phyloP scores from a whole-genome alignment of 2,888 invertebrate genomes.

The Chromoteleia sp. region DNA sequence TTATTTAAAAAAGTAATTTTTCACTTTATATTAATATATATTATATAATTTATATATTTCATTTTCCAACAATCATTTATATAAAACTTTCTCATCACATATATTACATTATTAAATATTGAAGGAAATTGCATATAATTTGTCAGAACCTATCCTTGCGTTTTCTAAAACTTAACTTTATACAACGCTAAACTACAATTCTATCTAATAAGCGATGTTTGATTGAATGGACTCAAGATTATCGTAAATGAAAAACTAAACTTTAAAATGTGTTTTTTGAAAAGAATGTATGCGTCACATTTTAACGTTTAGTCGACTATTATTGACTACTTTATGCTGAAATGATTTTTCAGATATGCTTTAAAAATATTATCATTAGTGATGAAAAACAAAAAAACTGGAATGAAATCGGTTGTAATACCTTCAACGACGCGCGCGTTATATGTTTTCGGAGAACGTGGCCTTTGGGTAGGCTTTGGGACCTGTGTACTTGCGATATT shows the following conservation, averaged over 20 bases:
- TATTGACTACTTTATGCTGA: conserved; percentile 17
- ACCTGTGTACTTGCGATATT: conserved; percentile 77
- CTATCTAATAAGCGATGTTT: conserved; percentile 6
- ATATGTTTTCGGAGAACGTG: conserved; percentile 81
- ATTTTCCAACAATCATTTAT: no score
- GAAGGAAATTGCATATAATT: no score
- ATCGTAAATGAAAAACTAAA: conserved; percentile 20
- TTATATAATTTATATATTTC: no score
- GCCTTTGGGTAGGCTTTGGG: conserved; percentile 78
- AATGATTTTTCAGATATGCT: conserved; percentile 17
- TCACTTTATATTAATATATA: neutral
- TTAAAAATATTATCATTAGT: conserved; percentile 21
- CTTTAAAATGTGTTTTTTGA: conserved; percentile 4
- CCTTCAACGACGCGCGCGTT: conserved; percentile 80
- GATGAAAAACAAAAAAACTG: conserved; percentile 49
- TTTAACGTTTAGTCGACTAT: conserved; percentile 9
- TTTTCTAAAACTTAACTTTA: neutral
- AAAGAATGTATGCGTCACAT: neutral
- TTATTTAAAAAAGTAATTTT: neutral
- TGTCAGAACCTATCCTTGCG: neutral
- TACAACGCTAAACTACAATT: conserved; percentile 21
- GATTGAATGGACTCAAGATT: neutral
- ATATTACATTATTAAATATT: no score
- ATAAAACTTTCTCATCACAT: no score
- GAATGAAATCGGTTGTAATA: conserved; percentile 74